A percentile compares a stretch with the other conserved stretches of the same genome.
phyloP scores from a whole-genome alignment of 2,797 vertebrate species.

The Prionace glauca region DNA sequence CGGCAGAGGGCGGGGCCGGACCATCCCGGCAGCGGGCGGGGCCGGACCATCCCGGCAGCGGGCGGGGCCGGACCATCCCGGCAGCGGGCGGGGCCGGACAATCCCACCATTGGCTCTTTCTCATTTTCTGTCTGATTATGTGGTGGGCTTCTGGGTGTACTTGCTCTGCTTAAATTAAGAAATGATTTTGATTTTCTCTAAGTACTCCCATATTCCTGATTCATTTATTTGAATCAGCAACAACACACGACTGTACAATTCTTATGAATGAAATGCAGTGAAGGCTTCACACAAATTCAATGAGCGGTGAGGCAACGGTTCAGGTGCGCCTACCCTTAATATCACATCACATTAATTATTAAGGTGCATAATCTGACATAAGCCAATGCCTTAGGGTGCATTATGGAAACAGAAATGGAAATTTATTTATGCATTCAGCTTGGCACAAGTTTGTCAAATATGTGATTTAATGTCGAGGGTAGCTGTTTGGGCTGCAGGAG shows the following conservation, averaged over 20 bases:
- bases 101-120: neutral
- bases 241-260: neutral
- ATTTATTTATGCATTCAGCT: neutral
- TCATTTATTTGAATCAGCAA: neutral
- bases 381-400: neutral
- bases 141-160: neutral
- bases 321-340: neutral
- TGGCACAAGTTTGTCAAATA: neutral
- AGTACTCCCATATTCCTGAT: neutral
- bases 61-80: too few relatives aligned
- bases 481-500: neutral
- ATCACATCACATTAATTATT: conserved; percentile 24
- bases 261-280: neutral
- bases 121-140: neutral
- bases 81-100: too few relatives aligned
- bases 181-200: neutral
- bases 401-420: conserved; percentile 13
- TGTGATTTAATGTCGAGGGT: neutral
- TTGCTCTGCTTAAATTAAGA: neutral
- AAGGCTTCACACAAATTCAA: neutral
- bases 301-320: neutral
- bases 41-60: too few relatives aligned
- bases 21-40: too few relatives aligned
- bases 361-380: neutral
- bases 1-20: too few relatives aligned